Evolutionary conservation across 2,113 vertebrate species (phyloP).

Genomic region (Scomber scombrus): DNA sequence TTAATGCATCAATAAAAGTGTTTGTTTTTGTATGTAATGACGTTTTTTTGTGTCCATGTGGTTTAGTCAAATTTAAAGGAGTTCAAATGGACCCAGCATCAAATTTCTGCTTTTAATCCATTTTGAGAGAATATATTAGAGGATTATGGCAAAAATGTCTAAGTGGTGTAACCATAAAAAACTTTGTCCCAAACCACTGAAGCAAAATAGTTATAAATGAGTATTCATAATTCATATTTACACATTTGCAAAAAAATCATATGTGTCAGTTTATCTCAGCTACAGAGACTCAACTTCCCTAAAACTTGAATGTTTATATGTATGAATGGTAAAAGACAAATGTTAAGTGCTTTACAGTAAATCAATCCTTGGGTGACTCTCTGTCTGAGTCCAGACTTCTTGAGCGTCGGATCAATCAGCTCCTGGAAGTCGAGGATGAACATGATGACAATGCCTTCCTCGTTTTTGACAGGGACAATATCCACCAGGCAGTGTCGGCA

Average conservation of each 20-base stretch:
- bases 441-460: conserved; percentile 95
- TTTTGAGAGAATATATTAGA: too few species aligned
- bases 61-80: too few species aligned
- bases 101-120: too few species aligned
- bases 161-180: too few species aligned
- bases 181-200: background rate
- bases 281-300: background rate
- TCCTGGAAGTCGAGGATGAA: conserved; percentile 99
- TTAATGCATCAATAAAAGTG: background rate
- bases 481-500: conserved; percentile 95
- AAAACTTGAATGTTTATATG: too few species aligned
- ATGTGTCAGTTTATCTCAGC: too few species aligned
- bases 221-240: too few species aligned
- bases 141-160: too few species aligned
- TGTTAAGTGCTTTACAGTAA: conserved; percentile 72
- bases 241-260: too few species aligned
- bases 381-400: conserved; percentile 87
- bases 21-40: background rate
- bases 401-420: conserved; percentile 80
- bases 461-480: conserved; percentile 95
- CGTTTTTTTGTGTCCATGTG: too few species aligned
- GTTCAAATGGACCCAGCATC: too few species aligned
- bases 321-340: background rate
- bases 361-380: conserved; percentile 89
- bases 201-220: background rate